Evolutionary conservation across 92 coral and sea anemone species (phyloP).

Genomic region (Meandrina meandrites): DNA sequence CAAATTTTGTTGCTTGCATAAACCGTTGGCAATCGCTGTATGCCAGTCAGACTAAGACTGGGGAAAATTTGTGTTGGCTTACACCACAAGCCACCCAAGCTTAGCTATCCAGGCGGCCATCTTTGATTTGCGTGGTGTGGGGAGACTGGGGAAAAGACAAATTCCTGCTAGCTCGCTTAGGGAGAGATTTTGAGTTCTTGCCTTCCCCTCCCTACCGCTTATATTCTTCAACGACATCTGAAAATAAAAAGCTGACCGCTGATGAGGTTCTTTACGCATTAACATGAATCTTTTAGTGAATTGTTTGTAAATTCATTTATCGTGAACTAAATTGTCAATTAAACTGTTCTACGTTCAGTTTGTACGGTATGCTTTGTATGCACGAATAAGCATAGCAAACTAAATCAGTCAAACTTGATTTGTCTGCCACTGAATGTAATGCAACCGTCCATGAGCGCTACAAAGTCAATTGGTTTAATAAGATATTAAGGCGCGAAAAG

Average conservation of each 20-base stretch:
- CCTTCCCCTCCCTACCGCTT: neutral
- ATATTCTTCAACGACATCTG: neutral
- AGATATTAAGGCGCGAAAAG: neutral
- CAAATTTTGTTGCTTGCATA: neutral
- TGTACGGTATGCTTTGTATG: neutral
- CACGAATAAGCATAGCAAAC: neutral
- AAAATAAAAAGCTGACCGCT: neutral
- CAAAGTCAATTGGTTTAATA: neutral
- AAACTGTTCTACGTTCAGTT: too few relatives aligned
- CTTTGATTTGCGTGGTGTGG: neutral
- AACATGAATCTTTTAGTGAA: too few relatives aligned
- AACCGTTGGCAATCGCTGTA: neutral
- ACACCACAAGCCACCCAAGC: neutral
- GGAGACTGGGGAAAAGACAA: neutral
- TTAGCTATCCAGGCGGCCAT: neutral
- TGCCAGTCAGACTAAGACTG: neutral
- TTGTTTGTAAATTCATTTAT: too few relatives aligned
- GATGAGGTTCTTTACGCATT: too few relatives aligned
- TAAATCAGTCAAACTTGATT: neutral
- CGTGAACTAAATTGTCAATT: too few relatives aligned
- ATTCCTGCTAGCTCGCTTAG: neutral
- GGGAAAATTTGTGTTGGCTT: neutral
- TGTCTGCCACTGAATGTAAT: neutral
- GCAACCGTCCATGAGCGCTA: neutral
- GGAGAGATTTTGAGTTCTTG: neutral